Evolutionary conservation across 1,140 invertebrate species (phyloP), one percentile per base, ranked within the genome.

Genomic region (Sinonovacula constricta): DNA sequence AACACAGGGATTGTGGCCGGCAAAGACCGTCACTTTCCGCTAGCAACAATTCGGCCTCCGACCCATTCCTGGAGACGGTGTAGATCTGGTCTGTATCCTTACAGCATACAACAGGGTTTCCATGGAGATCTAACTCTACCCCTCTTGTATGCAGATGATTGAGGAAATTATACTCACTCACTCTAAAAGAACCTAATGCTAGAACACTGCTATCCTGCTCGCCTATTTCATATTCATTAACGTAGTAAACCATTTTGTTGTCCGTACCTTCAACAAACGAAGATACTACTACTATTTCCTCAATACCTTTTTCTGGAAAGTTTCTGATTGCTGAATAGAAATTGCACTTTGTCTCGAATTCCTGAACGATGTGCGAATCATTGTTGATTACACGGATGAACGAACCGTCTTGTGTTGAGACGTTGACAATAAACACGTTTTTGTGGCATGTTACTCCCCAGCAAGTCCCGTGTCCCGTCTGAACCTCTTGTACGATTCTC

Each of bases 51-150:
- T 76, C 72, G 1, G 28, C 51, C 18, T 63, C 71, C 26, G 54
- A 49, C 49, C 72, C 72, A 36, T n/a, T 12, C n/a, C 56, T 3
- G 12, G 72, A 26, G 39, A 76, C 59, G 5, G 72, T 76, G 36
- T 76, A 76, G 39, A 76, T 67, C 30, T 76, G 72, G 30, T 76
- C 72, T 10, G 62, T 65, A 33, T 76, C 63, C 53, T 67, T 66
- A 49, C 72, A 76, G 59, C 72, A 76, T 2, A 76, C 63, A 7
- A 76, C 33, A 24, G 59, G 0, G 30, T 76, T 76, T 22, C 39
- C 39, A 33, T 59, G 36, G 22, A 15, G 28, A 28, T 76, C 72
- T 22, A 65, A 24, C 1, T 53, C 59, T 26, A 76, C 63, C 39
- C 72, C 72, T 26, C 60, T 63, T 26, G 72, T 76, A 18, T 31